Evolutionary conservation across 2,888 invertebrate species (phyloP), one percentile per base, ranked within the genome.

Genomic region (Scaptodrosophila latifasciaeformis): DNA sequence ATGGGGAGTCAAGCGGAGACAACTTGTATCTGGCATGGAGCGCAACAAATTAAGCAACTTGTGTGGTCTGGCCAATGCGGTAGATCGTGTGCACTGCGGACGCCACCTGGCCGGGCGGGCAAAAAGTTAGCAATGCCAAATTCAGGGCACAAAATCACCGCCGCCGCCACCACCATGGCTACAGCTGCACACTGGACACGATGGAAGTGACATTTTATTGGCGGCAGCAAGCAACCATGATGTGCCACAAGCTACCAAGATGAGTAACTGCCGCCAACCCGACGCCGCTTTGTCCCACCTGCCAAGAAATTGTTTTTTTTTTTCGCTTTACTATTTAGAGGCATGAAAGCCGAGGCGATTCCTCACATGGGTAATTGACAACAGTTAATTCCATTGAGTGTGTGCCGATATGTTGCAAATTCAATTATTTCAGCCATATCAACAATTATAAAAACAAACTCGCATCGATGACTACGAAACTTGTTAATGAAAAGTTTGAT

Each of bases 11-110:
- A 75, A 65, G 72, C 70, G 75, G 75, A 61, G 65, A 77, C 75
- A 78, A 70, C 69, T 64, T 58, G 66, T 54, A 55, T 52, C 53
- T 46, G 54, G 57, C 69, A 67, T 71, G 70, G 62, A 62, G 71
- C 60, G 79, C 75, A 75, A 78, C 75, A 75, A 75, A 75, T 75
- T 75, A 75, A 75, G 68, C 79, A 58, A 70, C 79, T 78, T 75
- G 75, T 75, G 75, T 75, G 75, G 75, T 66, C 75, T 40, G 62
- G 66, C 66, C 62, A 59, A 68, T 76, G 64, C 75, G 59, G 64
- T 65, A 64, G 79, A 64, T 63, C 68, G 24, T 17, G 37, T 10
- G 17, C 43, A 30, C 43, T 18, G 17, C 17, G 35, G 75, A 75
- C 76, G 76, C 75, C 75, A 75, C 72, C 75, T 78, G 75, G 76